phyloP scores from a whole-genome alignment of 2,113 vertebrate genomes.

The cattle (Bos taurus) region DNA sequence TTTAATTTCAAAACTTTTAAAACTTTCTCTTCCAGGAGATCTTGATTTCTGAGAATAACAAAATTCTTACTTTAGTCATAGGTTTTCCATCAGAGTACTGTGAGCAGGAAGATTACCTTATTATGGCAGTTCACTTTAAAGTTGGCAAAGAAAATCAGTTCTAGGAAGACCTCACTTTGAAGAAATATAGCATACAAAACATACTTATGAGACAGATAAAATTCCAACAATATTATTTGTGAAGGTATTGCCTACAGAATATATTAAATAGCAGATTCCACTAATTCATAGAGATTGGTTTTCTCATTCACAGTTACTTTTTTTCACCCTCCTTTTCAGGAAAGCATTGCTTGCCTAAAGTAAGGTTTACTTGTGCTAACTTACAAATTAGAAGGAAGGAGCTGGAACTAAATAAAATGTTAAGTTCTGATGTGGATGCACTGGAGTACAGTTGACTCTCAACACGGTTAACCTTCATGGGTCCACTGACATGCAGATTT shows the following conservation, averaged over 20 bases:
- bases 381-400: not conserved
- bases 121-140: not conserved
- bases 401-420: not conserved
- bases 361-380: not conserved
- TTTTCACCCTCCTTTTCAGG: not conserved
- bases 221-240: not conserved
- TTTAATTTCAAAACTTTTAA: slow-evolving; percentile 42
- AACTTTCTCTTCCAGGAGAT: not conserved
- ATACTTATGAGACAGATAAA: not conserved
- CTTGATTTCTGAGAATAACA: slow-evolving; percentile 2
- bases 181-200: not conserved
- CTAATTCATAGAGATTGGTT: not conserved
- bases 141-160: not conserved
- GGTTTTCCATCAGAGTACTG: not conserved
- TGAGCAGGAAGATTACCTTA: not conserved
- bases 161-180: not conserved
- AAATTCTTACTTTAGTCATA: not conserved
- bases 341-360: not conserved
- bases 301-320: not conserved
- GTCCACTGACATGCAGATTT: not conserved
- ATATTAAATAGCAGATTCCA: not conserved
- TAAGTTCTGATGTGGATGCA: not conserved
- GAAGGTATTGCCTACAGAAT: not conserved
- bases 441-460: not conserved
- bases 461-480: not conserved